These are phyloP conservation scores for Patella pellucida DNA, from an alignment of 2,888 invertebrate genomes.

Conservation along the genomic window DNA sequence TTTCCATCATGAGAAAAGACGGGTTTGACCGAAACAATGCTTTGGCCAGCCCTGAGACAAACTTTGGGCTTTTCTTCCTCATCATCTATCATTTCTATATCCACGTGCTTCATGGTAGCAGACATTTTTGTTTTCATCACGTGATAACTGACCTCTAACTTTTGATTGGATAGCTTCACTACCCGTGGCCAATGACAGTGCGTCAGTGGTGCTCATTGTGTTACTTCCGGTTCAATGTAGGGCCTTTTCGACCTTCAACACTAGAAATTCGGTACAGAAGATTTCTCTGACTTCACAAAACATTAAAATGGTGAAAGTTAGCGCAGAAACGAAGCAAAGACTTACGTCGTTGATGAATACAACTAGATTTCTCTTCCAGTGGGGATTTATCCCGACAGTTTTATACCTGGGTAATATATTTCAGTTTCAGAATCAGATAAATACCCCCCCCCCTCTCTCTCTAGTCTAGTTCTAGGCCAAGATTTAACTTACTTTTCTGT, in stretches of 20 bases:
- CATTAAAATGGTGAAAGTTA: conserved; percentile 15
- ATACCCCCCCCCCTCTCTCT: too few relatives aligned
- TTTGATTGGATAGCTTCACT: neutral
- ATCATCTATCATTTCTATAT: conserved; percentile 2
- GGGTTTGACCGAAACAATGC: conserved; percentile 44
- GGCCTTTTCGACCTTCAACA: too few relatives aligned
- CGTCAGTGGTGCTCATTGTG: too few relatives aligned
- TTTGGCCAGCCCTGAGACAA: conserved; percentile 45
- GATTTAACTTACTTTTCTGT: too few relatives aligned
- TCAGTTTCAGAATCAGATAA: neutral
- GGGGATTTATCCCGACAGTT: conserved; percentile 37
- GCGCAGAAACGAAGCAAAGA: conserved; percentile 29
- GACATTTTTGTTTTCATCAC: conserved; percentile 36
- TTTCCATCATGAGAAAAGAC: conserved; percentile 47
- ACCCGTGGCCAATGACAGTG: neutral
- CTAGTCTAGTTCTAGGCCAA: too few relatives aligned
- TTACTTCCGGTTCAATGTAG: too few relatives aligned
- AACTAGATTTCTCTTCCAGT: conserved; percentile 31
- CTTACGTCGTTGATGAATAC: conserved; percentile 25
- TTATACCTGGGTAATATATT: conserved; percentile 28
- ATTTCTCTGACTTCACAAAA: neutral
- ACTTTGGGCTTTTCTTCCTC: conserved; percentile 37
- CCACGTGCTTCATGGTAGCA: conserved; percentile 33
- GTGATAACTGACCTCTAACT: neutral
- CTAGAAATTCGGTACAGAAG: too few relatives aligned